Evolutionary conservation across 2,888 invertebrate species (phyloP).

Genomic region (Diaperis boleti): DNA sequence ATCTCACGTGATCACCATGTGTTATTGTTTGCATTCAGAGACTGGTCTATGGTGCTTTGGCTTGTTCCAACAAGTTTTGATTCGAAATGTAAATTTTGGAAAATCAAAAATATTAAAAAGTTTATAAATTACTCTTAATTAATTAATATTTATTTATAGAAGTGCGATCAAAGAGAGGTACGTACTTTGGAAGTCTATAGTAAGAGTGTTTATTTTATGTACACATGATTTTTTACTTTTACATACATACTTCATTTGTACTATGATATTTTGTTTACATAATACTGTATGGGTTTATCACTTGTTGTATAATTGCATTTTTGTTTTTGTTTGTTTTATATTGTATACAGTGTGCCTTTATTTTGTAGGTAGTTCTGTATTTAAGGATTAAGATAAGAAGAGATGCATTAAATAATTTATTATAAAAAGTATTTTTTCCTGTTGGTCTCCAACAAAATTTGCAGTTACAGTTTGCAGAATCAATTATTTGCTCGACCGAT

Average conservation of each 20-base stretch:
- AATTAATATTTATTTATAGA: neutral
- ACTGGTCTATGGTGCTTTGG: too few relatives aligned
- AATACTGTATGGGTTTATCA: slow-evolving; percentile 17
- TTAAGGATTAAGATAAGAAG: slow-evolving; percentile 27
- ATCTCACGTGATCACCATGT: too few relatives aligned
- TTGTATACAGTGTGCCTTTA: slow-evolving; percentile 42
- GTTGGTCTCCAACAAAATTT: too few relatives aligned
- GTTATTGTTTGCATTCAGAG: too few relatives aligned
- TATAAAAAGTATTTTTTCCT: too few relatives aligned
- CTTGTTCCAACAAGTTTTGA: too few relatives aligned
- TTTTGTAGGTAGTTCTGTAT: slow-evolving; percentile 36
- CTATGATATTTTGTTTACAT: neutral
- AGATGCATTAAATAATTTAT: slow-evolving; percentile 36
- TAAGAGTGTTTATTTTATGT: neutral
- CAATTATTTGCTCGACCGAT: too few relatives aligned
- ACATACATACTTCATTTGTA: too few relatives aligned
- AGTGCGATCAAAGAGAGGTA: neutral
- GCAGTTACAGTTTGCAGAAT: too few relatives aligned
- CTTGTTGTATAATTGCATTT: slow-evolving; percentile 18
- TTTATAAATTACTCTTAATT: too few relatives aligned
- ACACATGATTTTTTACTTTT: slow-evolving; percentile 5
- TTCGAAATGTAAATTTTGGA: too few relatives aligned
- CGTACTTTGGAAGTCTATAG: neutral
- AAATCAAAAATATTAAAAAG: too few relatives aligned
- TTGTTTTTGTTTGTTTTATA: slow-evolving; percentile 23